phyloP scores from a whole-genome alignment of 2,888 invertebrate genomes.

The Drosophila sordidula region DNA sequence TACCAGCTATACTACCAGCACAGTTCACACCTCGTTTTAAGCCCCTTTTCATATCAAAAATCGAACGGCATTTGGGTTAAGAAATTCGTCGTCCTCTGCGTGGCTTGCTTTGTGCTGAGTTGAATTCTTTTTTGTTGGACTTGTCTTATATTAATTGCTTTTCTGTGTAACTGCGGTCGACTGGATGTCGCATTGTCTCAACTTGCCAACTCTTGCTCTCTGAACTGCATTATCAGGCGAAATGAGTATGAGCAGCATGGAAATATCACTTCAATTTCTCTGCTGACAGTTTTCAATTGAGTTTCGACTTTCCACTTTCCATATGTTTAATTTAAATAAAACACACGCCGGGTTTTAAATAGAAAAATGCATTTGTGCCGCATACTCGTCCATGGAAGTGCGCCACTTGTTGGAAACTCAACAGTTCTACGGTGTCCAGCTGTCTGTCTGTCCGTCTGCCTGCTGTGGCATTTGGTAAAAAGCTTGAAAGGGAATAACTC shows the following conservation, averaged over 20 bases:
- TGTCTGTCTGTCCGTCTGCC: conserved; percentile 17
- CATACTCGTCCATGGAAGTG: conserved; percentile 56
- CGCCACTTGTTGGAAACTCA: conserved; percentile 38
- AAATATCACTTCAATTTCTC: conserved; percentile 12
- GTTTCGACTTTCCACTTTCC: conserved; percentile 25
- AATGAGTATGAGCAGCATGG: conserved; percentile 10
- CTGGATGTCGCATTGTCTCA: conserved; percentile 26
- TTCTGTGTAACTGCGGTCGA: conserved; percentile 70
- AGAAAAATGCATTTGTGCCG: conserved; percentile 69
- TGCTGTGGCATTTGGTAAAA: conserved; percentile 60
- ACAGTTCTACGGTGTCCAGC: background rate
- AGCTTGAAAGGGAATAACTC: conserved; percentile 60
- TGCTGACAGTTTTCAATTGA: conserved; percentile 30
- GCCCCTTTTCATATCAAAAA: conserved; percentile 12
- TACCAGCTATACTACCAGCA: conserved; percentile 5
- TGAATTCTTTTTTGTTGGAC: conserved; percentile 26
- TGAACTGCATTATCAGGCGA: conserved; percentile 32
- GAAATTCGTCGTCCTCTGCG: conserved; percentile 2
- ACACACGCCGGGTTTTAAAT: conserved; percentile 49
- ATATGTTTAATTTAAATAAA: conserved; percentile 61
- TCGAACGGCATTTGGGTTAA: conserved; percentile 16
- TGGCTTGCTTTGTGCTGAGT: background rate
- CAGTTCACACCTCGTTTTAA: background rate
- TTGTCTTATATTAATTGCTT: conserved; percentile 71
- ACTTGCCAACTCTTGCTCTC: background rate